These are phyloP conservation scores for Dendrolimus punctatus DNA, from an alignment of 1,140 invertebrate species.

Conservation along the genomic window DNA sequence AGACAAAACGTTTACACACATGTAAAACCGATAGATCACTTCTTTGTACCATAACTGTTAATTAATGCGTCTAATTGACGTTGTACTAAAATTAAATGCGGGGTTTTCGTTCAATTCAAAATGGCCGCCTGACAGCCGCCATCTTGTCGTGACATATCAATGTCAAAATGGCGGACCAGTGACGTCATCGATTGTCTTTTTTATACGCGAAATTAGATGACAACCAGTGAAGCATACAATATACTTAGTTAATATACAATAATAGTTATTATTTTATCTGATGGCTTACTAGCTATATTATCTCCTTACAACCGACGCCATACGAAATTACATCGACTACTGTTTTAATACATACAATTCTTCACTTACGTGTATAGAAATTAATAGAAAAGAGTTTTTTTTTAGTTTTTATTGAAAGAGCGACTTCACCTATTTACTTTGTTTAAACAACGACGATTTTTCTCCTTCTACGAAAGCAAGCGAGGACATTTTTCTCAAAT, in stretches of 20 bases:
- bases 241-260: constrained; percentile 34
- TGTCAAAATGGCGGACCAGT: no score
- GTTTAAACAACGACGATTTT: constrained; percentile 18
- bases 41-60: constrained; percentile 31
- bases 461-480: constrained; percentile 51
- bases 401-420: constrained; percentile 26
- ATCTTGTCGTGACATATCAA: not conserved
- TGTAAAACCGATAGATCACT: constrained; percentile 9
- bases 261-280: constrained; percentile 32
- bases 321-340: constrained; percentile 59
- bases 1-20: constrained; percentile 5
- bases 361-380: constrained; percentile 13
- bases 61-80: constrained; percentile 26
- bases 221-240: constrained; percentile 16
- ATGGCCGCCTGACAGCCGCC: constrained; percentile 3
- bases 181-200: no score
- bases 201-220: not conserved
- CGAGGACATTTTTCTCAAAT: constrained; percentile 23
- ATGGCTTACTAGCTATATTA: constrained; percentile 43
- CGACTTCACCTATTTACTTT: not conserved
- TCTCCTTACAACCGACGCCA: constrained; percentile 44
- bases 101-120: constrained; percentile 6
- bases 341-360: constrained; percentile 47
- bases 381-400: constrained; percentile 5
- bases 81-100: constrained; percentile 41